Evolutionary conservation across 2,888 invertebrate species (phyloP), one percentile per base, ranked within the genome.

Genomic region (Lycaena phlaeas): DNA sequence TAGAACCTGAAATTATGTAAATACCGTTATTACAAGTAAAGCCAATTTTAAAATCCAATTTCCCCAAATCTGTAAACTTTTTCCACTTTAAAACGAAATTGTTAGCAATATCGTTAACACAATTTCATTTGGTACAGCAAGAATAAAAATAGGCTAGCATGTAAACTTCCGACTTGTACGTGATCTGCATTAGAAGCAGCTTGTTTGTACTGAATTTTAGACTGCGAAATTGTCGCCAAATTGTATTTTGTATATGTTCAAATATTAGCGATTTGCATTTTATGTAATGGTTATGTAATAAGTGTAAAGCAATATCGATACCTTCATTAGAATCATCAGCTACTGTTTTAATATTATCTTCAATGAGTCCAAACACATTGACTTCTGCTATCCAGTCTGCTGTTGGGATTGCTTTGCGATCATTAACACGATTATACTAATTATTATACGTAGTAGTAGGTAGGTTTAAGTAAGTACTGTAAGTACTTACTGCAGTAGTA

Each of bases 211-310:
- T 51, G 56, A 60, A 58, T 59, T 61, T 57, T 56, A 56, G 57
- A 64, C 63, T 60, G 48, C 42, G 42, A 59, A 59, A 61, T 62
- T 57, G 54, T 56, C 56, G 52, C 50, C 44, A 60, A 61, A 63
- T 62, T 62, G 61, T 65, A 62, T 61, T 34, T 34, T 18, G 4
- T 17, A 6, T 34, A 12, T 34, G 22, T 18, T 34, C 18, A 18
- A 18, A 12, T 17, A 5, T 22, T 18, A 62, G 58, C n/a, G 10
- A n/a, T 31, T 22, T 18, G 22, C 22, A 34, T 34, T 34, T 34
- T 22, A 12, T 34, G 17, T 31, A 18, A 31, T 31, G 34, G 18
- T 30, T 15, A 30, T 30, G 14, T 4, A 6, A 10, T n/a, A n/a
- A n/a, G n/a, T n/a, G n/a, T n/a, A n/a, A n/a, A n/a, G n/a, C n/a